These are phyloP conservation scores for Seriola rivoliana DNA, from an alignment of 2,113 vertebrate genomes.

Conservation along the genomic window DNA sequence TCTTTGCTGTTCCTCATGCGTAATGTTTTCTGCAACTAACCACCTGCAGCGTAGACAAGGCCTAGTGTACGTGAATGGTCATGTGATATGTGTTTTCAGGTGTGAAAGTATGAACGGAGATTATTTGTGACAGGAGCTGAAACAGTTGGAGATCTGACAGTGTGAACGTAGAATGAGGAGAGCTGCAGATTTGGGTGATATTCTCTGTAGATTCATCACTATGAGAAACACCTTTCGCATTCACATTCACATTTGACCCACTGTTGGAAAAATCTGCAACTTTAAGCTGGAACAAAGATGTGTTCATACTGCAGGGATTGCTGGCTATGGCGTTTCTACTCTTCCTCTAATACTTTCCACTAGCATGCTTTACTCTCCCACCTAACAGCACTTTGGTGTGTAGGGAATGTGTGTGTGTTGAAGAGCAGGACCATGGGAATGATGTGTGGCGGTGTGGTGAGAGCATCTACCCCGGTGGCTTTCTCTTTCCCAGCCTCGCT, in stretches of 20 bases:
- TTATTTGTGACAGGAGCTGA: too few relatives aligned
- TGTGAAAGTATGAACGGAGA: too few relatives aligned
- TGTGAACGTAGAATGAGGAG: too few relatives aligned
- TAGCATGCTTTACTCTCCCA: not conserved
- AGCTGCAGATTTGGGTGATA: too few relatives aligned
- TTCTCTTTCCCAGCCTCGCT: conserved; percentile 44
- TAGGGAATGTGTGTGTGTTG: conserved; percentile 6
- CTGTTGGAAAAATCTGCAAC: not conserved
- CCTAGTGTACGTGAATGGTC: too few relatives aligned
- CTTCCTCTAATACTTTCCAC: too few relatives aligned
- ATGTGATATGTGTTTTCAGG: too few relatives aligned
- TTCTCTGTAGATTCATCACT: too few relatives aligned
- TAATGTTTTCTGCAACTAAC: too few relatives aligned
- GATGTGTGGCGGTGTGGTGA: conserved; percentile 51
- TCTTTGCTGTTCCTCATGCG: too few relatives aligned
- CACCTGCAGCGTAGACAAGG: too few relatives aligned
- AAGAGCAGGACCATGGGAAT: conserved; percentile 42
- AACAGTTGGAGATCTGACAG: too few relatives aligned
- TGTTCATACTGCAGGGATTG: not conserved
- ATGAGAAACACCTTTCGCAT: not conserved
- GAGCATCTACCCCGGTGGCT: conserved; percentile 56
- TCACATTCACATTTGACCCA: not conserved
- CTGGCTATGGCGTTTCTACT: not conserved
- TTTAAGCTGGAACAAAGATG: conserved; percentile 17
- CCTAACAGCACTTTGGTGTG: conserved; percentile 28